Conservation (phyloP, 2,888 invertebrate genomes). For the Augochlorella aurata region DNA sequence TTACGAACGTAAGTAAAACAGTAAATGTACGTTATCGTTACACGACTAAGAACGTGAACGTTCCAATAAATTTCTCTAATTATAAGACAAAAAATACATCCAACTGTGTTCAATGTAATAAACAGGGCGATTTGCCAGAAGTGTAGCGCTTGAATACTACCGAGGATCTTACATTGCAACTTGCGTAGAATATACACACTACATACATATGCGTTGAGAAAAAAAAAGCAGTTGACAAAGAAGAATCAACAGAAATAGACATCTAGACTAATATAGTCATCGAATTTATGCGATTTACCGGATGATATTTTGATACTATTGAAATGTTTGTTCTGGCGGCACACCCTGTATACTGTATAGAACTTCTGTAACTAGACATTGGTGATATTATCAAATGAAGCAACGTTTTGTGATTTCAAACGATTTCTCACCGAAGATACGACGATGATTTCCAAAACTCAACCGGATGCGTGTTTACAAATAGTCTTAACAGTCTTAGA, state of each 20-base stretch:
- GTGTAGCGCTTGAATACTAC: not conserved
- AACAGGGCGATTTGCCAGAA: not conserved
- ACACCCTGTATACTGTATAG: conserved; percentile 9
- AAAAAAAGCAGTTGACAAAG: not conserved
- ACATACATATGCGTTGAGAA: not conserved
- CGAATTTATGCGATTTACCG: not conserved
- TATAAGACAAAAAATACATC: conserved; percentile 32
- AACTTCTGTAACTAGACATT: conserved; percentile 22
- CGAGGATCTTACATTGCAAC: not conserved
- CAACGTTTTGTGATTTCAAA: conserved; percentile 31
- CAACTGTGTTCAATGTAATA: conserved; percentile 17
- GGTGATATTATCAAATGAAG: conserved; percentile 43
- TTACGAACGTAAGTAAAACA: conserved; percentile 13
- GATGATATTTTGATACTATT: not conserved
- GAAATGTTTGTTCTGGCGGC: not conserved
- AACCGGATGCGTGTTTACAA: conserved; percentile 34
- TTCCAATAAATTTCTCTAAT: conserved; percentile 11
- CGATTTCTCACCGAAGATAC: conserved; percentile 15
- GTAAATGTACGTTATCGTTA: conserved; percentile 11
- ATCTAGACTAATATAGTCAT: not conserved
- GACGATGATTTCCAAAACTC: conserved; percentile 26
- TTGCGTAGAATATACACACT: not conserved
- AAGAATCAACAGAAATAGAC: not conserved
- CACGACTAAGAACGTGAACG: conserved; percentile 14
- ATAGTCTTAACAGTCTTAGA: conserved; percentile 46